Conservation (phyloP, 2,113 vertebrate species). For the Megalops atlanticus region DNA sequence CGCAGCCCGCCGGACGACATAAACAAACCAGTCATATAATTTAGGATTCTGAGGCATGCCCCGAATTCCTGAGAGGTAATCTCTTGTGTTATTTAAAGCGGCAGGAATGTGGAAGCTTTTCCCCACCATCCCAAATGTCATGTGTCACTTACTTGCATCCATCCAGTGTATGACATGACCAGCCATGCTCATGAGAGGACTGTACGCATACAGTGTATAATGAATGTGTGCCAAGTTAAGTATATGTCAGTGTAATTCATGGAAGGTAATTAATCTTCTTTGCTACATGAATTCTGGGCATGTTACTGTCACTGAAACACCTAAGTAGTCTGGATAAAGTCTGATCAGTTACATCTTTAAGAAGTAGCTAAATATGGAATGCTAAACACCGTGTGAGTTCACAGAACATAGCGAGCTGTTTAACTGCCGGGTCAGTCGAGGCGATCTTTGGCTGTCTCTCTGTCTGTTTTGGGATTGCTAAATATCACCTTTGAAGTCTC, state of each 20-base stretch:
- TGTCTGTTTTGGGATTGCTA: no score
- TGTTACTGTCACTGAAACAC: background rate
- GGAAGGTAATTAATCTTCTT: background rate
- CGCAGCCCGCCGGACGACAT: no score
- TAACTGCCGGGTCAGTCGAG: no score
- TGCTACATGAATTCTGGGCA: background rate
- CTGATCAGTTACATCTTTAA: background rate
- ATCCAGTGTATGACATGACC: background rate
- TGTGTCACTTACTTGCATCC: background rate
- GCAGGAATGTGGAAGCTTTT: background rate
- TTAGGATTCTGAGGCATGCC: background rate
- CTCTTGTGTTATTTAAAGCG: background rate
- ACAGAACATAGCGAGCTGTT: background rate
- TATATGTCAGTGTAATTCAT: background rate
- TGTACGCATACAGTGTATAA: no score
- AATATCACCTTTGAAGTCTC: background rate
- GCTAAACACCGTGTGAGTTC: background rate
- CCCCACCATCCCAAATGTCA: background rate
- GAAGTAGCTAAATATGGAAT: background rate
- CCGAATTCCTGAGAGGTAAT: background rate
- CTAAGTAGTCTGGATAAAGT: background rate
- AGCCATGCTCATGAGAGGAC: background rate
- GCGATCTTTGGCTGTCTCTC: no score
- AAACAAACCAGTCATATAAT: no score
- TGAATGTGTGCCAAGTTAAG: background rate